These are phyloP conservation scores for Dioctria rufipes DNA, from an alignment of 2,888 invertebrate species.

Conservation along the genomic window DNA sequence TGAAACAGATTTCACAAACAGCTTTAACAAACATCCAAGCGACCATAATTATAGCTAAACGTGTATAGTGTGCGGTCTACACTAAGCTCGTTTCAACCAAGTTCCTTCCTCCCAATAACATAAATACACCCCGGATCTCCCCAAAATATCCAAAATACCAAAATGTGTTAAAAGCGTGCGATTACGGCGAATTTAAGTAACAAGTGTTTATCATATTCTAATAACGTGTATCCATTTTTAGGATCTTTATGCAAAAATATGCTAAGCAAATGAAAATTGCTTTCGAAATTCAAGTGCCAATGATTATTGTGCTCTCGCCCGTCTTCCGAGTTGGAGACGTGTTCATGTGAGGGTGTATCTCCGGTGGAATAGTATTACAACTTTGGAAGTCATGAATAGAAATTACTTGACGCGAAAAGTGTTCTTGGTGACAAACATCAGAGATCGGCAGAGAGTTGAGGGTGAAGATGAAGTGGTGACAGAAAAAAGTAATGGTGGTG, in stretches of 20 bases:
- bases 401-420: conserved; percentile 52
- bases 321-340: neutral
- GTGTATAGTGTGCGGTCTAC: too few relatives aligned
- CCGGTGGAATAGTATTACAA: conserved; percentile 7
- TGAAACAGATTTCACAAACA: too few relatives aligned
- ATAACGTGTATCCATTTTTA: conserved; percentile 32
- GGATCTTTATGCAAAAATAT: conserved; percentile 41
- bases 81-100: too few relatives aligned
- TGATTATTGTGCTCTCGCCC: conserved; percentile 34
- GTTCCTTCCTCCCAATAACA: too few relatives aligned
- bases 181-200: conserved; percentile 25
- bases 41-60: too few relatives aligned
- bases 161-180: neutral
- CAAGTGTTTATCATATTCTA: conserved; percentile 45
- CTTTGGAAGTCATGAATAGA: conserved; percentile 52
- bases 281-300: conserved; percentile 35
- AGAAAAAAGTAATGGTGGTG: too few relatives aligned
- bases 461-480: too few relatives aligned
- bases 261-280: conserved; percentile 40
- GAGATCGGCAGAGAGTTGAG: neutral
- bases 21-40: too few relatives aligned
- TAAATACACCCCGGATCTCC: too few relatives aligned
- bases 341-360: neutral
- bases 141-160: neutral
- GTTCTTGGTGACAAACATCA: conserved; percentile 46